phyloP scores from a whole-genome alignment of 1,140 invertebrate genomes.

The Colletes gigas region DNA sequence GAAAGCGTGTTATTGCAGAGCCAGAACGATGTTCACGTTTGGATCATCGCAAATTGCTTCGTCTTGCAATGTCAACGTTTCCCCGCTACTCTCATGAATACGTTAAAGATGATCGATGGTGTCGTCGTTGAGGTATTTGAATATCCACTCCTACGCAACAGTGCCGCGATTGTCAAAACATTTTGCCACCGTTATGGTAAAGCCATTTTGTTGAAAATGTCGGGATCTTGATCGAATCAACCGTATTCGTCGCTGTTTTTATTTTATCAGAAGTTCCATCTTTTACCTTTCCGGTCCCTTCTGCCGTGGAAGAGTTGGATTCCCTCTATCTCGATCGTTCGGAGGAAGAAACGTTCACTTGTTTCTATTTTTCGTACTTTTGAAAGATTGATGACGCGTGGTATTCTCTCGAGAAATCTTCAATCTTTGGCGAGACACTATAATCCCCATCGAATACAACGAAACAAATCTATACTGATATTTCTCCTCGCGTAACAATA shows the following conservation, averaged over 20 bases:
- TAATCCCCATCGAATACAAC: too few species aligned
- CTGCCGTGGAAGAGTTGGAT: too few species aligned
- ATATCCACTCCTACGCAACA: neutral
- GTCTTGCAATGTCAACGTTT: neutral
- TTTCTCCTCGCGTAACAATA: too few species aligned
- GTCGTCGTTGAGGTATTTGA: neutral
- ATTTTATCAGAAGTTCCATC: conserved; percentile 29
- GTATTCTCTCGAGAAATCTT: too few species aligned
- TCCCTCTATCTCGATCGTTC: too few species aligned
- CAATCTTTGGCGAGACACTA: too few species aligned
- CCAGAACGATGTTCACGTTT: neutral
- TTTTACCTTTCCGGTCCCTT: neutral
- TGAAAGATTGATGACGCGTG: too few species aligned
- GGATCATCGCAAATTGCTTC: too few species aligned
- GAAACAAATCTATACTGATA: too few species aligned
- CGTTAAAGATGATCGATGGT: neutral
- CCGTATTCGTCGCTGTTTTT: conserved; percentile 8
- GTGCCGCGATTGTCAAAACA: neutral
- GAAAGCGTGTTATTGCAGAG: neutral
- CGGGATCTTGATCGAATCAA: conserved; percentile 5
- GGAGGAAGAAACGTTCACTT: too few species aligned
- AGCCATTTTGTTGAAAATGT: neutral
- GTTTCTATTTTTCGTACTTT: too few species aligned
- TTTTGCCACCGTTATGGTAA: neutral
- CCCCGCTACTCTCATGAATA: neutral